Evolutionary conservation across 2,888 invertebrate genomes (phyloP), one percentile per base, ranked within the genome.

Genomic region (Pammene fasciana): DNA sequence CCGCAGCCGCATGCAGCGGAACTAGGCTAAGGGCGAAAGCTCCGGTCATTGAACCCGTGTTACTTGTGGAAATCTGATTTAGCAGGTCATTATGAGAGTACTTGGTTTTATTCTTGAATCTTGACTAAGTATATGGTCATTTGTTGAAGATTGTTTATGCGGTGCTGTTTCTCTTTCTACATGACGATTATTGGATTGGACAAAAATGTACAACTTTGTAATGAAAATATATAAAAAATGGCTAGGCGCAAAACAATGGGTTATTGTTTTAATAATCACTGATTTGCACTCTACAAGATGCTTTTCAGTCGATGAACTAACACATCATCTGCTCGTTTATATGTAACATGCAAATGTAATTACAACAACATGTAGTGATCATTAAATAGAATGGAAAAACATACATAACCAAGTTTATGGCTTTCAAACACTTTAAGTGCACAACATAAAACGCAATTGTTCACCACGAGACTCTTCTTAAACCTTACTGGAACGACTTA

Each of bases 21-120:
- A 62, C 68, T 62, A 34, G 64, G 68, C 57, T 57, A 68, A 68
- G 64, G 68, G 68, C 57, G 68, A 36, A 59, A 55, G 54, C 54
- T 46, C 46, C 4, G 55, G 55, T 55, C 67, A 38, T 38, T 48
- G 67, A 67, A 46, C 61, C 36, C 43, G 43, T 50, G 41, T n/a
- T n/a, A n/a, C n/a, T n/a, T 52, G 10, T 36, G 43, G 2, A 56
- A 43, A 36, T 59, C n/a, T 8, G 9, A 48, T 45, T 43, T 43
- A 54, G 52, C 14, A 5, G 14, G 46, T 8, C 9, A 46, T 46
- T 43, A 43, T 43, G 11, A 26, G 26, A 26, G 26, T 26, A 26
- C 26, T 26, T 26, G 26, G 26, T 26, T 26, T 26, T 4, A n/a
- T n/a, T n/a, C n/a, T n/a, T n/a, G n/a, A n/a, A n/a, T n/a, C n/a